Evolutionary conservation across 2,113 vertebrate species (phyloP).

Genomic region (Zingel zingel): DNA sequence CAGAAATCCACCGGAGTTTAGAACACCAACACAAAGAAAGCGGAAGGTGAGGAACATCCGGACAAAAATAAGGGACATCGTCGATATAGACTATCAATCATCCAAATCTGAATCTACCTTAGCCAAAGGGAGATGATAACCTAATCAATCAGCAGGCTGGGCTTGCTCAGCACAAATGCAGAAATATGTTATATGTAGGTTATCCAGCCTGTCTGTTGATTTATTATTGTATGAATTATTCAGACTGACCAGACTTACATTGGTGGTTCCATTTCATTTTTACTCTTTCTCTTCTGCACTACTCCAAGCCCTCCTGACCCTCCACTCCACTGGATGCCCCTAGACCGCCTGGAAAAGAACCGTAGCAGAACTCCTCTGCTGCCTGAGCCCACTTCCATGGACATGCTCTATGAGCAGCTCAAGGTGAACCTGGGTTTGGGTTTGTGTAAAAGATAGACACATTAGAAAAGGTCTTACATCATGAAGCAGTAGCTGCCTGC

Average conservation of each 20-base stretch:
- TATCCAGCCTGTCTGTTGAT: neutral
- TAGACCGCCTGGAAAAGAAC: conserved; percentile 79
- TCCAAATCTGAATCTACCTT: neutral
- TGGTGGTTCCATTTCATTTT: conserved; percentile 11
- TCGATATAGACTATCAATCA: neutral
- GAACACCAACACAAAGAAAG: too few species aligned
- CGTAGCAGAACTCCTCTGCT: conserved; percentile 76
- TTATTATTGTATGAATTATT: neutral
- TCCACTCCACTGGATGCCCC: conserved; percentile 81
- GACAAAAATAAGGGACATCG: too few species aligned
- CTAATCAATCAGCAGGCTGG: conserved; percentile 5
- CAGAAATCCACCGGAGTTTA: too few species aligned
- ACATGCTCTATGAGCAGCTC: conserved; percentile 80
- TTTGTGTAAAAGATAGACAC: conserved; percentile 10
- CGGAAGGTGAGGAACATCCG: too few species aligned
- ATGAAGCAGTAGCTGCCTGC: neutral
- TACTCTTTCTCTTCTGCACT: neutral
- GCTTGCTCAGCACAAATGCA: neutral
- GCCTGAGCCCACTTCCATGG: conserved; percentile 82
- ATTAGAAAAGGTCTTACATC: neutral
- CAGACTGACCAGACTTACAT: neutral
- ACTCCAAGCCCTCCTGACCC: conserved; percentile 66
- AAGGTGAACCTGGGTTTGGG: conserved; percentile 64
- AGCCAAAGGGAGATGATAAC: neutral
- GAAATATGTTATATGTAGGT: neutral